phyloP scores from a whole-genome alignment of 2,888 invertebrate species.

The Tricholauxania praeusta region DNA sequence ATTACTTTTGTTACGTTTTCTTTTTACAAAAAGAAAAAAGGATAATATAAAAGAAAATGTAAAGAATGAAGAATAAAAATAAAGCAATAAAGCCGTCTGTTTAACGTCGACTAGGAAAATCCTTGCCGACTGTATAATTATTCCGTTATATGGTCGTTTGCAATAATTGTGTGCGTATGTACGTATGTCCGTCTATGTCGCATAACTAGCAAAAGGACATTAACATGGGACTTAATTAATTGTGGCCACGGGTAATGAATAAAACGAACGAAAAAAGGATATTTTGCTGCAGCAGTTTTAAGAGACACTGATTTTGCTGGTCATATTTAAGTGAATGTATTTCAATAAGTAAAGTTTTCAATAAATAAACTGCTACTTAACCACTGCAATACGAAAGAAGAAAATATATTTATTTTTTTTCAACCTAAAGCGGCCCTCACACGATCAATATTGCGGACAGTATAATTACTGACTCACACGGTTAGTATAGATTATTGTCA shows the following conservation, averaged over 20 bases:
- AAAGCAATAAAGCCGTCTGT: slow-evolving; percentile 13
- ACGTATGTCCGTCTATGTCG: slow-evolving; percentile 18
- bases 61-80: neutral
- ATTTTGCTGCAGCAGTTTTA: neutral
- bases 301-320: too few relatives aligned
- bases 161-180: slow-evolving; percentile 28
- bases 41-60: neutral
- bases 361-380: too few relatives aligned
- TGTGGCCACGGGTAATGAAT: slow-evolving; percentile 24
- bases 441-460: too few relatives aligned
- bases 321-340: too few relatives aligned
- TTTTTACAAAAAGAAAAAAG: neutral
- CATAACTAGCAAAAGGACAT: slow-evolving; percentile 36
- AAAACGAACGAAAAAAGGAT: neutral
- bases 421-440: too few relatives aligned
- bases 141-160: slow-evolving; percentile 35
- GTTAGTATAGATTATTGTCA: too few relatives aligned
- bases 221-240: slow-evolving; percentile 41
- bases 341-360: too few relatives aligned
- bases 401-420: too few relatives aligned
- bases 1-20: neutral
- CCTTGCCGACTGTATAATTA: slow-evolving; percentile 34
- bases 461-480: too few relatives aligned
- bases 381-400: too few relatives aligned
- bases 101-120: slow-evolving; percentile 14